Conservation (phyloP, 2,888 invertebrate genomes). For the Ferdinandea cuprea region DNA sequence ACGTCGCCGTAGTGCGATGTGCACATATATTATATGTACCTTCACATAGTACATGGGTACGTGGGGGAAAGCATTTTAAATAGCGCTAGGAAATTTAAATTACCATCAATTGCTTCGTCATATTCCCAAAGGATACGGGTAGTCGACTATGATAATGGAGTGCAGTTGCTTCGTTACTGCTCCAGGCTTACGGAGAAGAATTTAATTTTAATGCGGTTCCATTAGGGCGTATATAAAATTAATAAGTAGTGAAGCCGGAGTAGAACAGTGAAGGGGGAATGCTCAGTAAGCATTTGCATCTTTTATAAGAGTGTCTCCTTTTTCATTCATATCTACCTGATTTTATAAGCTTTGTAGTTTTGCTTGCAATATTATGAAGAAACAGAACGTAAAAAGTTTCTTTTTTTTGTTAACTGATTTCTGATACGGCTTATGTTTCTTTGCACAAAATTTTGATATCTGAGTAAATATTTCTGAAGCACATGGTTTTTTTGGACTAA, state of each 20-base stretch:
- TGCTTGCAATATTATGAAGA: no score
- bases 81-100: constrained; percentile 55
- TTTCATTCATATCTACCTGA: no score
- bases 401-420: no score
- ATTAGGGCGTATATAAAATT: constrained; percentile 53
- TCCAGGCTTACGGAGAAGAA: constrained; percentile 9
- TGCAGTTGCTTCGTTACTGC: constrained; percentile 40
- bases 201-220: constrained; percentile 62
- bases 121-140: constrained; percentile 30
- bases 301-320: neutral
- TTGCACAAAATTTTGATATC: no score
- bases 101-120: constrained; percentile 55
- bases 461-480: no score
- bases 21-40: constrained; percentile 3
- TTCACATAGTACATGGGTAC: no score
- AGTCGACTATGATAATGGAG: constrained; percentile 41
- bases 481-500: no score
- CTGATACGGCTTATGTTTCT: no score
- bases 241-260: neutral
- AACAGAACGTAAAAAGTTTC: no score
- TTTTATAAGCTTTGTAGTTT: no score
- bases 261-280: neutral
- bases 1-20: neutral
- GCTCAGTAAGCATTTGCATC: neutral
- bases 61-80: constrained; percentile 44